Evolutionary conservation across 2,888 invertebrate species (phyloP), one percentile per base, ranked within the genome.

Genomic region (Laothoe populi): DNA sequence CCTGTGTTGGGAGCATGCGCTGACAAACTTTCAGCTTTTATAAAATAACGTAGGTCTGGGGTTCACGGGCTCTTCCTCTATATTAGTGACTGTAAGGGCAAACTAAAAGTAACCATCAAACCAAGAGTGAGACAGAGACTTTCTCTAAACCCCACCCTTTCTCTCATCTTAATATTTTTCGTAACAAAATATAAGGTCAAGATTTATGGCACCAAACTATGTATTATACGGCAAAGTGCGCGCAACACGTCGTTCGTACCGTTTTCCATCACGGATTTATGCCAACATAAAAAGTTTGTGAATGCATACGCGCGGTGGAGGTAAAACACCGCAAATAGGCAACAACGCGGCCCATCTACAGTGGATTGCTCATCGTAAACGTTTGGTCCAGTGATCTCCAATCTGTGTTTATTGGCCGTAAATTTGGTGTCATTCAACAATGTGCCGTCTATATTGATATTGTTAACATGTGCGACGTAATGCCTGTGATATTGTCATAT

Each of bases 291-390:
- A 90, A 87, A 83, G 76, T 78, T 79, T 74, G 79, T 73, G 87
- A 90, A 90, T 90, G 88, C 90, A 90, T 88, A 87, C 83, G 82
- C 70, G 26, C 74, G 70, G 64, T 69, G 70, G 72, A 80, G 81
- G 81, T 84, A 79, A 81, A 78, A 73, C 77, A 72, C 75, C 72
- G 76, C 83, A 79, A 83, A 87, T 83, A 83, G 78, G 74, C 75
- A 73, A 64, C 62, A 73, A 72, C 69, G 70, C 75, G 74, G 73
- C 53, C 75, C 80, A 82, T 82, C 84, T 79, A 70, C 74, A 76
- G 79, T 74, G 88, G 87, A 92, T 92, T 91, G 88, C 87, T 84
- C 83, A 86, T 90, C 91, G 84, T 92, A 91, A 91, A 91, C 86
- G 69, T 77, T 81, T 81, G 85, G 85, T 86, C 88, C 84, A 80